phyloP scores from a whole-genome alignment of 2,888 invertebrate genomes.

The Xestia rhomboidea region DNA sequence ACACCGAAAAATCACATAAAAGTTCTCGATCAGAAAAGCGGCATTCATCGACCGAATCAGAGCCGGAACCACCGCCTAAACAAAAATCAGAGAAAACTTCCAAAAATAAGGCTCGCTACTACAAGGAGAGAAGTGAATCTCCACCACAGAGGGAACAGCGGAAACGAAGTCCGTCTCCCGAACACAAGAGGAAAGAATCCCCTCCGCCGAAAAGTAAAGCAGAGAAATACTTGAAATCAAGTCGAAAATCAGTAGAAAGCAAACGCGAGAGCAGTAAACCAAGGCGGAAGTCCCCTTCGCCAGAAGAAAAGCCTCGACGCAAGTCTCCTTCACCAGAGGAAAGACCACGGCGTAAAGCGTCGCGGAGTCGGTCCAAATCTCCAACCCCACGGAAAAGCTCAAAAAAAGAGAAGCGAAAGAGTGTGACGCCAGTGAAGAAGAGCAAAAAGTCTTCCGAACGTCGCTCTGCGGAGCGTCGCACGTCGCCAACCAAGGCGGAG shows the following conservation, averaged over 20 bases:
- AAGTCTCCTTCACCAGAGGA: slow-evolving; percentile 73
- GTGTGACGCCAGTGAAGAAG: slow-evolving; percentile 74
- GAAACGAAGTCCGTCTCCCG: slow-evolving; percentile 76
- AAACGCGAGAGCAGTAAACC: slow-evolving; percentile 73
- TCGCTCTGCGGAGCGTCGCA: slow-evolving; percentile 70
- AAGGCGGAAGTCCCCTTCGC: slow-evolving; percentile 73
- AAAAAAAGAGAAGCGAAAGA: slow-evolving; percentile 76
- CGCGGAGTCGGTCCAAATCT: slow-evolving; percentile 78
- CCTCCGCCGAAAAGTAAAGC: slow-evolving; percentile 71
- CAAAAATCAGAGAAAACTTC: slow-evolving; percentile 70
- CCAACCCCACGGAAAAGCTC: slow-evolving; percentile 73
- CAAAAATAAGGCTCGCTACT: slow-evolving; percentile 74
- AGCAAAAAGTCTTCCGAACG: slow-evolving; percentile 74
- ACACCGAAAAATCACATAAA: slow-evolving; percentile 77
- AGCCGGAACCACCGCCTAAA: slow-evolving; percentile 75
- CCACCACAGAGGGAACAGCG: slow-evolving; percentile 69
- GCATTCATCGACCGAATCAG: slow-evolving; percentile 80
- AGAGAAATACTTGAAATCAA: slow-evolving; percentile 74
- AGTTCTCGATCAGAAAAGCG: slow-evolving; percentile 72
- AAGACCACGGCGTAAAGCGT: slow-evolving; percentile 33
- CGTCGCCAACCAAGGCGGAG: slow-evolving; percentile 67
- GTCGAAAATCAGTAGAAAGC: slow-evolving; percentile 72
- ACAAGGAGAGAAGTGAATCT: slow-evolving; percentile 72
- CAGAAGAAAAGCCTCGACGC: slow-evolving; percentile 69
- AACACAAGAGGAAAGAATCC: slow-evolving; percentile 74